Base-by-base conservation (phyloP, 2,797 vertebrate genomes). In the Urocyon cinereoargenteus region DNA sequence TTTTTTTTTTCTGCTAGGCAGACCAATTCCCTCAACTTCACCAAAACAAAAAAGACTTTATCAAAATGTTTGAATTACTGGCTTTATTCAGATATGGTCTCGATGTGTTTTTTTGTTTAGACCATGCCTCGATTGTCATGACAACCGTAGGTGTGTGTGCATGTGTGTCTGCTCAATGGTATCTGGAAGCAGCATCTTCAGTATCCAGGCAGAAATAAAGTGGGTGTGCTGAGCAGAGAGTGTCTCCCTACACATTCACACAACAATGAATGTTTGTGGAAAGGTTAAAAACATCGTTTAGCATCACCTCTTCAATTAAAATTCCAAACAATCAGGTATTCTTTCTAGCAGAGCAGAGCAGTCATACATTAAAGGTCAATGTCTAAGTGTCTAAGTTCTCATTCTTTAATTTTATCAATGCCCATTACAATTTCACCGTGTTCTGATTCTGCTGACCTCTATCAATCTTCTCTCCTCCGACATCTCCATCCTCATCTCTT, bases 1-100 rank as follows among this genome's bases (percentile, higher is more conserved):
- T 34, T 85, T 68, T 73, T 57, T 90, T 36, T 53, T 92, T 24
- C 55, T 89, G 15, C 51, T 87, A 16, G 10, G 11, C 28, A 78
- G 72, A 78, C 36, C 90, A 62, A 26, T 90, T 94, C 19, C 22
- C 18, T 75, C 24, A 64, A 5, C 36, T 5, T 6, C 15, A 40
- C 0, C 14, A n/a, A 92, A 96, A 90, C n/a, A 96, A 83, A 92
- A 83, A 51, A 70, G 14, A 36, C 45, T 93, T 82, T 51, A 19
- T 8, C 9, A 82, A 95, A 90, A 82, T 81, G 16, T 88, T 28
- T 95, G 55, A 95, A 77, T 88, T 95, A 94, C 59, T 93, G 64
- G 64, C 53, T 96, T 62, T 40, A 84, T 92, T 92, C 31, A 92
- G 91, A 85, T 45, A 49, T 16, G 34, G 51, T 34, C n/a, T 88